phyloP scores from a whole-genome alignment of 2,113 vertebrate species.

The Crocuta crocuta region DNA sequence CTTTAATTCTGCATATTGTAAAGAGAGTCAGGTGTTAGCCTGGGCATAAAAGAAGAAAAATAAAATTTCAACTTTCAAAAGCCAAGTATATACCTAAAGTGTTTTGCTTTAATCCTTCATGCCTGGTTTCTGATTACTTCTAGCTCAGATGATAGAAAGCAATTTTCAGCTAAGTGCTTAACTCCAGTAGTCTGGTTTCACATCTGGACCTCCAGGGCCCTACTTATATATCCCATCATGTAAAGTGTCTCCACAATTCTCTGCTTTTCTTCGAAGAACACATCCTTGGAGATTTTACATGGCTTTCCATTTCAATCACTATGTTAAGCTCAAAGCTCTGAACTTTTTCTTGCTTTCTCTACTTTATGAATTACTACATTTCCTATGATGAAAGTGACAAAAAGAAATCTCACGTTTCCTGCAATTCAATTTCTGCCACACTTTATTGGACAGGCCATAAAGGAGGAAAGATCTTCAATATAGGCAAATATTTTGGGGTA shows the following conservation, averaged over 20 bases:
- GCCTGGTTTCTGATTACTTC: constrained; percentile 68
- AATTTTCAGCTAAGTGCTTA: constrained; percentile 73
- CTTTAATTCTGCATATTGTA: constrained; percentile 24
- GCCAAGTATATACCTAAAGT: constrained; percentile 38
- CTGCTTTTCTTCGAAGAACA: constrained; percentile 46
- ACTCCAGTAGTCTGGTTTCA: constrained; percentile 41
- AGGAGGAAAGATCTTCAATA: background rate
- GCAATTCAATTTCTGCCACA: constrained; percentile 49
- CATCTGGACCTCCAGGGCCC: constrained; percentile 33
- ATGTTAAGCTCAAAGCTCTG: background rate
- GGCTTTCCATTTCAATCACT: constrained; percentile 65
- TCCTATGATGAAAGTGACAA: constrained; percentile 23
- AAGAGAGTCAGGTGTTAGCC: background rate
- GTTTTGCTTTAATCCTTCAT: constrained; percentile 76
- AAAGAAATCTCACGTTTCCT: background rate
- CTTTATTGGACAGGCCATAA: background rate
- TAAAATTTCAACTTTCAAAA: constrained; percentile 41
- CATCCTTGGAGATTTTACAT: constrained; percentile 53
- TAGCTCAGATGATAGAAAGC: constrained; percentile 63
- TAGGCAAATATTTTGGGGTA: background rate
- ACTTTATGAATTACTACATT: constrained; percentile 13
- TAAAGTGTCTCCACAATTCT: constrained; percentile 55
- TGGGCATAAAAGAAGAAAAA: background rate
- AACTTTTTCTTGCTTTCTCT: constrained; percentile 16
- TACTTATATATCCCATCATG: constrained; percentile 61